Evolutionary conservation across 1,140 invertebrate genomes (phyloP), one percentile per base, ranked within the genome.

Genomic region (Drosophila elegans): DNA sequence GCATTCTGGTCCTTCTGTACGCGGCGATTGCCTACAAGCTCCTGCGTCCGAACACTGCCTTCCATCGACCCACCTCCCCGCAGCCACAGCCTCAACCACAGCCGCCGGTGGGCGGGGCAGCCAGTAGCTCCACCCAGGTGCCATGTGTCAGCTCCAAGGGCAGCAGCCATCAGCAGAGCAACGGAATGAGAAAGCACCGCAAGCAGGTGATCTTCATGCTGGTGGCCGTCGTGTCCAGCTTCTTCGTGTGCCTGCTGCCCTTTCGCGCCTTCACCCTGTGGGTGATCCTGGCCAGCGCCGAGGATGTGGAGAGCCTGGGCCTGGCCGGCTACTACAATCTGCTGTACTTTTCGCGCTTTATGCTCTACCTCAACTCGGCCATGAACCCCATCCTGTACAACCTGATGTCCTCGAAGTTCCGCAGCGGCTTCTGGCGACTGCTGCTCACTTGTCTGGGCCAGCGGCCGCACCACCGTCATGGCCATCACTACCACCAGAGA

Each of bases 381-480:
- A 95, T 98, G 61, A 98, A 98, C 93, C 97, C 97, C 1, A 97
- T 98, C 74, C 93, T 98, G 7, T 98, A 98, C 93, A 97, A 97
- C 90, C 93, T 97, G 12, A 97, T 97, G 96, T 97, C 97, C 38
- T 97, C 96, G 0, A 98, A 98, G 92, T 98, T 98, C 93, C 94
- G 97, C 3, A 95, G 96, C 13, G 97, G 97, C 1, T 98, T 98
- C 84, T 93, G 82, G 82, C 68, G 83, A 6, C 92, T 93, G 3
- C 53, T 93, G 55, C 83, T 92, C 10, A 72, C 61, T 1, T 81
- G 91, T 29, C 62, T 82, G 16, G 79, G 86, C 13, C 83, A 63
- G 34, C 44, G 79, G 10, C 36, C 71, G 1, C 72, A 82, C 45
- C 84, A 66, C 48, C 81, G 80, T 60, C 75, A 68, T 44, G 77